Conservation (phyloP, 2,888 invertebrate species). For the Drosophila borborema region DNA sequence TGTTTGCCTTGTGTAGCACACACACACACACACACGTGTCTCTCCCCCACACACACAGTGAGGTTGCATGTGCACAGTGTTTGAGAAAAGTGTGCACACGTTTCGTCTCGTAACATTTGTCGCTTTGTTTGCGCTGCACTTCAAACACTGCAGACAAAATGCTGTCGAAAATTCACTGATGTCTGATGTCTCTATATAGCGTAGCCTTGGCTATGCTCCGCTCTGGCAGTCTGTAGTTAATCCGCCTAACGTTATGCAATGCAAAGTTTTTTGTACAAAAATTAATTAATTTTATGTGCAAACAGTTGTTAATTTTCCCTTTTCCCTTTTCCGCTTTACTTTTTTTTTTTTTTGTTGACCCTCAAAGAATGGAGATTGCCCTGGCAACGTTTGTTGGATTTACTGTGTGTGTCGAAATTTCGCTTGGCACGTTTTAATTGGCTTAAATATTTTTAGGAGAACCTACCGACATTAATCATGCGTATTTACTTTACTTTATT, state of each 20-base stretch:
- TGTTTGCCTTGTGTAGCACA: conserved; percentile 65
- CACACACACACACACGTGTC: conserved; percentile 18
- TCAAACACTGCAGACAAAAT: conserved; percentile 78
- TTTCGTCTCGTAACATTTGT: conserved; percentile 43
- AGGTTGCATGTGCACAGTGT: conserved; percentile 39
- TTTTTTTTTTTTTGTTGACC: conserved; percentile 25
- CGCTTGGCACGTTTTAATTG: conserved; percentile 43
- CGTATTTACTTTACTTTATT: background rate
- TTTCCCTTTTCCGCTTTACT: conserved; percentile 9
- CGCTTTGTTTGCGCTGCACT: conserved; percentile 70
- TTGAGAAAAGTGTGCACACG: conserved; percentile 68
- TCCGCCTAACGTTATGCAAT: conserved; percentile 60
- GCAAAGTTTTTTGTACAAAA: conserved; percentile 52
- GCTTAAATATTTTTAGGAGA: conserved; percentile 37
- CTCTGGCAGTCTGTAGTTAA: conserved; percentile 47
- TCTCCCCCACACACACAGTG: conserved; percentile 4
- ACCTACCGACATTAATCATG: conserved; percentile 6
- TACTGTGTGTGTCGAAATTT: conserved; percentile 4
- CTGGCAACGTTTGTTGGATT: conserved; percentile 36
- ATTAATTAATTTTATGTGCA: conserved; percentile 78
- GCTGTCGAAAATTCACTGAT: conserved; percentile 68
- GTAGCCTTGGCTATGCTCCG: background rate
- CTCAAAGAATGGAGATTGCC: conserved; percentile 18
- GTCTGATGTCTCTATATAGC: conserved; percentile 49
- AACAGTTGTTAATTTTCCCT: conserved; percentile 63